Evolutionary conservation across 2,113 vertebrate genomes (phyloP).

Genomic region (Nerophis lumbriciformis): DNA sequence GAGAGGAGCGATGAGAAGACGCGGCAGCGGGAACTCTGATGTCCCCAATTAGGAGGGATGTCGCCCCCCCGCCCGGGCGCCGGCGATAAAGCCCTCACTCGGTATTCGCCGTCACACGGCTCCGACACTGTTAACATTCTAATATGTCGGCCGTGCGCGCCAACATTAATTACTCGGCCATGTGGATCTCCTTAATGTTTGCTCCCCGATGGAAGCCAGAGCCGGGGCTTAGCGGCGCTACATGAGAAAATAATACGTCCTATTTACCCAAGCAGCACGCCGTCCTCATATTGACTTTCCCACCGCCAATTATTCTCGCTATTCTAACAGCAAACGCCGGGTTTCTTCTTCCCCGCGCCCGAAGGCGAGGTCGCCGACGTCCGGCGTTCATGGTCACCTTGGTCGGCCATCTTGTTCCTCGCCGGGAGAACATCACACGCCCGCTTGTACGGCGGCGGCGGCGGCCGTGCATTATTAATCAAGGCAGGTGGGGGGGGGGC

Average conservation of each 20-base stretch:
- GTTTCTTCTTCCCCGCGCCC: conserved; percentile 16
- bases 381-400: conserved; percentile 66
- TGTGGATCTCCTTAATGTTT: conserved; percentile 97
- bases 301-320: conserved; percentile 76
- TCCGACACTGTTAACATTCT: conserved; percentile 99
- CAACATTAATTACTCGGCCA: conserved; percentile 99
- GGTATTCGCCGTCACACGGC: conserved; percentile 97
- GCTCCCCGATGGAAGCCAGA: conserved; percentile 91
- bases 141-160: conserved; percentile 95
- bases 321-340: conserved; percentile 66
- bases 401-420: conserved; percentile 7
- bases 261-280: conserved; percentile 90
- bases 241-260: conserved; percentile 88
- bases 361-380: no score
- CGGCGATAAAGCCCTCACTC: conserved; percentile 99
- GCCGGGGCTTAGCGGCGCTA: conserved; percentile 83
- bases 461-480: conserved; percentile 79
- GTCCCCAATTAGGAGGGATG: conserved; percentile 99
- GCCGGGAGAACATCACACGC: not conserved
- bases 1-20: conserved; percentile 82
- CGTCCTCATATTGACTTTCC: conserved; percentile 82
- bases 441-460: conserved; percentile 71
- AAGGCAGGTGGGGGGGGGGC: conserved; percentile 78
- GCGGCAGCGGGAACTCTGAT: conserved; percentile 96
- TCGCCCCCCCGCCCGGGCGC: conserved; percentile 91